phyloP scores from a whole-genome alignment of 2,113 vertebrate genomes.

The Tricholaema leucomelas region DNA sequence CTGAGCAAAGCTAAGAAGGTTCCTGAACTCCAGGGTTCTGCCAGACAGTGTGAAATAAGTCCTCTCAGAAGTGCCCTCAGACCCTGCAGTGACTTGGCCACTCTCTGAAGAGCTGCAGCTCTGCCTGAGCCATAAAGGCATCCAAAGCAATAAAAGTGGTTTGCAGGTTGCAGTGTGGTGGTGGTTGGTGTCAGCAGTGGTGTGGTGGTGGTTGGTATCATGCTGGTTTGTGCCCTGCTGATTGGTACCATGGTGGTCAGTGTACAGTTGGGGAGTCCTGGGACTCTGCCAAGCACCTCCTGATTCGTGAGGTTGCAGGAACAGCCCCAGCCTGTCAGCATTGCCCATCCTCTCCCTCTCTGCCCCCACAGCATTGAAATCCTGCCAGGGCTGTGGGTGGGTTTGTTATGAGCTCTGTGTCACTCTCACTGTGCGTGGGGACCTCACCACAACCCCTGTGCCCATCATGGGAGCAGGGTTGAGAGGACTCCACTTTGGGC shows the following conservation, averaged over 20 bases:
- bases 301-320: not conserved
- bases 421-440: not conserved
- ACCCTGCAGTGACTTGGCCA: fast-evolving
- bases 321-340: not conserved
- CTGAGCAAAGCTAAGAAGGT: not conserved
- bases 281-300: fast-evolving
- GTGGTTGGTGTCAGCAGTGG: too few species aligned
- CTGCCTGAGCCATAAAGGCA: fast-evolving
- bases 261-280: not conserved
- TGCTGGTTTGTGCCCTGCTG: too few species aligned
- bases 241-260: not conserved
- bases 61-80: not conserved
- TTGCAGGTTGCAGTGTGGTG: not conserved
- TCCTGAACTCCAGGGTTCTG: not conserved
- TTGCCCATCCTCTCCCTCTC: not conserved
- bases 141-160: not conserved
- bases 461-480: too few species aligned
- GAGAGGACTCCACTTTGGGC: too few species aligned
- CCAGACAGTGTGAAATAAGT: fast-evolving
- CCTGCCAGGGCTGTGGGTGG: not conserved
- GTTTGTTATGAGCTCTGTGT: not conserved
- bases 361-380: too few species aligned
- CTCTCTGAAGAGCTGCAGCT: not conserved
- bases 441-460: too few species aligned
- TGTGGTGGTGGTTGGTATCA: too few species aligned